A percentile compares a stretch with the other conserved stretches of the same genome.
Conservation (phyloP, 2,113 vertebrate genomes). For the Stercorarius parasiticus region DNA sequence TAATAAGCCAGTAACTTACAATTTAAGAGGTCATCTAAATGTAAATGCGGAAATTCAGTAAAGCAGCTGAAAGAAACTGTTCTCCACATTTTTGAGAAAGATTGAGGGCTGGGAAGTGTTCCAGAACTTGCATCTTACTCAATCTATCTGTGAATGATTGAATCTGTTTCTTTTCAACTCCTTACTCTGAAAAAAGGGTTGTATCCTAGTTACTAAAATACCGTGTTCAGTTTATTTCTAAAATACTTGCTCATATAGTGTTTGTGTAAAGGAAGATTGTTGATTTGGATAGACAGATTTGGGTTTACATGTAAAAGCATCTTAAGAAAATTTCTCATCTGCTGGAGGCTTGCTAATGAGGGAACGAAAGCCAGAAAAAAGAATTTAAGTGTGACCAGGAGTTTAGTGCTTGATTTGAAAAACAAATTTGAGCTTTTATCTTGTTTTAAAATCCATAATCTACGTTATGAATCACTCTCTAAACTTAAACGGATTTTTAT, state of each 20-base stretch:
- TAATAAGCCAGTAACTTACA: background rate
- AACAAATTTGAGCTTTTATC: background rate
- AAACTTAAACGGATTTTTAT: background rate
- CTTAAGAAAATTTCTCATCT: background rate
- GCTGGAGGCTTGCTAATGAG: background rate
- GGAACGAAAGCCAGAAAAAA: background rate
- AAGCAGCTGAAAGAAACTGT: background rate
- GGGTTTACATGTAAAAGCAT: background rate
- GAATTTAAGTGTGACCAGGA: background rate
- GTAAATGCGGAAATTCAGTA: constrained; percentile 7
- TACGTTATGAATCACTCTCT: background rate
- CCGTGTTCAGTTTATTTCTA: background rate
- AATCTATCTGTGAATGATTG: background rate
- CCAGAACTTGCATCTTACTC: background rate
- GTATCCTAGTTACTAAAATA: constrained; percentile 11
- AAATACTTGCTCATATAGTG: background rate
- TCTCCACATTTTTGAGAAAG: background rate
- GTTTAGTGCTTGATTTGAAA: background rate
- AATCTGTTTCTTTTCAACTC: constrained; percentile 24
- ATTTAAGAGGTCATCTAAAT: constrained; percentile 22
- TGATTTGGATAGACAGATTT: constrained; percentile 8
- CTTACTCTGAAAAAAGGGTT: background rate
- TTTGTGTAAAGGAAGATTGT: background rate
- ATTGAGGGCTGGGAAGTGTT: background rate
- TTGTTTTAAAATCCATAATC: background rate